Percentiles rank a stretch among this genome's conserved stretches.
These are phyloP conservation scores for Ostrea edulis DNA, from an alignment of 1,140 invertebrate species.

Conservation along the genomic window DNA sequence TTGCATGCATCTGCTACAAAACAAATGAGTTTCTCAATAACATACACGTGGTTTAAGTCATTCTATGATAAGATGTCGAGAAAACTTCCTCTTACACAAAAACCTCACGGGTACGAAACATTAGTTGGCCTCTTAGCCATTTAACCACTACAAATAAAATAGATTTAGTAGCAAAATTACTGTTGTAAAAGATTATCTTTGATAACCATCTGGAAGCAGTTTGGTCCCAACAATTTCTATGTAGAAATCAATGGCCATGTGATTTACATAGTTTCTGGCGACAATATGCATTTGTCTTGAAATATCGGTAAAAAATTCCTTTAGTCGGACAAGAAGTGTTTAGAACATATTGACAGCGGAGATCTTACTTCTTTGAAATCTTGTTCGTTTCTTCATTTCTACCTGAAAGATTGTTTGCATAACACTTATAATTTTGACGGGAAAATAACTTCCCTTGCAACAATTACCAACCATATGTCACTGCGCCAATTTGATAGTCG, in stretches of 20 bases:
- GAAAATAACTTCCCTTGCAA: conserved; percentile 20
- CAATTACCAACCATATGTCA: conserved; percentile 34
- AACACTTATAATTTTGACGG: conserved; percentile 34
- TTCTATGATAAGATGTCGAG: no score
- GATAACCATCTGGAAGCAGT: conserved; percentile 1
- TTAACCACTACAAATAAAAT: background rate
- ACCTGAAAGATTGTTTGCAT: conserved; percentile 37
- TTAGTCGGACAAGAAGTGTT: background rate
- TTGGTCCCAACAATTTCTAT: background rate
- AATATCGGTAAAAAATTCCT: background rate
- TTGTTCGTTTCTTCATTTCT: conserved; percentile 25
- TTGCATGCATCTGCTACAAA: no score
- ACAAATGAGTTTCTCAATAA: no score
- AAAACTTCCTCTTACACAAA: no score
- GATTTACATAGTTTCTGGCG: background rate
- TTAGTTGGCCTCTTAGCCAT: background rate
- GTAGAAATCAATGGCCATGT: background rate
- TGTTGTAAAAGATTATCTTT: background rate
- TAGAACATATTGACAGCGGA: background rate
- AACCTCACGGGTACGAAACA: no score
- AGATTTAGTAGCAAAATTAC: background rate
- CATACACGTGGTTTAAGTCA: no score
- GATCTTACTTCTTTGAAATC: background rate
- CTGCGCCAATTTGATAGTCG: background rate
- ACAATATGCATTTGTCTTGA: background rate